Base-by-base conservation (phyloP, 1,140 invertebrate genomes). In the Ceratina australensis region DNA sequence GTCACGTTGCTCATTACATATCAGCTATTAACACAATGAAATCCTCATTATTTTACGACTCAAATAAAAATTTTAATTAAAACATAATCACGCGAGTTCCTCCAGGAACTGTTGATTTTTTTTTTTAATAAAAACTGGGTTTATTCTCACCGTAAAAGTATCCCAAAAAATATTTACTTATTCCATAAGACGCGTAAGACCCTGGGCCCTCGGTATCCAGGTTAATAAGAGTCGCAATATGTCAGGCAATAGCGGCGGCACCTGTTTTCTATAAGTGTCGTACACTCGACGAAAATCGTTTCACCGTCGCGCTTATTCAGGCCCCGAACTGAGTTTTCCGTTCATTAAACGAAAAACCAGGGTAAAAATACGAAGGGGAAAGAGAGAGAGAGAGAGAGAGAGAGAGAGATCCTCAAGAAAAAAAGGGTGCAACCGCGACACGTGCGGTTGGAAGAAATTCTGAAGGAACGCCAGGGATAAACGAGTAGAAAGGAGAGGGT, bases 201-300 rank as follows among this genome's bases (percentile, higher is more conserved):
- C 57, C 12, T 22, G 26, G 66, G 24, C 16, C 64, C 47, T 18
- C 50, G 50, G 56, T 33, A 54, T 18, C 0, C 33, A 20, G 5
- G n/a, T 22, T 67, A 76, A 68, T 68, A 76, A 47, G 4, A 56
- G 57, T 28, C 49, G 75, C 75, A 64, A 78, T 72, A 78, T 63
- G 67, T 78, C 68, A 64, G n/a, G 60, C 50, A 64, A 78, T 72
- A 72, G 72, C 59, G 60, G 75, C n/a, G 60, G 24, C 75, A 72
- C 68, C 57, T 78, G 75, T 56, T 78, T 78, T 72, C 75, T 65
- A 78, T 64, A 78, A 72, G 68, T 42, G 57, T 50, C 22, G 24
- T 61, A 59, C 69, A 42, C 61, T 61, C 20, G 20, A 10, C 33
- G 3, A 22, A 12, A 8, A 47, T 28, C 20, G 16, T 5, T 10